phyloP scores from a whole-genome alignment of 2,797 vertebrate species.

The Sebastes reedi region DNA sequence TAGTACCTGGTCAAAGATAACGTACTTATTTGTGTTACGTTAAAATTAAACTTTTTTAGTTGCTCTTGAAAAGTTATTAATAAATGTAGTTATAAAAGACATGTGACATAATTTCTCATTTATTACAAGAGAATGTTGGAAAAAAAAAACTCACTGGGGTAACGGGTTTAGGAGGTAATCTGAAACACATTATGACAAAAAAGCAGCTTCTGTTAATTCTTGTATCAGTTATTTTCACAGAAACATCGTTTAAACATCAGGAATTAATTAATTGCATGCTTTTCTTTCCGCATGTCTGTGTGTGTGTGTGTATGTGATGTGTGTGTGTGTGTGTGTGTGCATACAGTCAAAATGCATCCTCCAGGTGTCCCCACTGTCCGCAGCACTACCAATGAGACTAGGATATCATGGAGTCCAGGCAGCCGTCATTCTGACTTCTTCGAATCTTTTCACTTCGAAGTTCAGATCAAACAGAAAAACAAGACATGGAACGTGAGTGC shows the following conservation, averaged over 20 bases:
- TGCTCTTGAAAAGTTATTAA: neutral
- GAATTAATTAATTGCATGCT: neutral
- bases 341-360: constrained; percentile 76
- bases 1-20: too few species aligned
- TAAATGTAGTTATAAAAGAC: neutral
- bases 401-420: constrained; percentile 63
- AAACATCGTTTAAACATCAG: neutral
- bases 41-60: neutral
- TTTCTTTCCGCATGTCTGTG: neutral
- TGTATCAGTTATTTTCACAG: neutral
- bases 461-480: constrained; percentile 55
- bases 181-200: neutral
- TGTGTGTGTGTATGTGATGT: neutral
- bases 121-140: neutral
- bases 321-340: neutral
- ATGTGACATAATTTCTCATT: neutral
- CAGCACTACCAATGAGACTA: constrained; percentile 16
- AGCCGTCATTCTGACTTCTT: accelerated
- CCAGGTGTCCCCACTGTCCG: constrained; percentile 57
- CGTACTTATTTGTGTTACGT: too few species aligned
- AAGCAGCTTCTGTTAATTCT: neutral
- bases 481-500: constrained; percentile 64
- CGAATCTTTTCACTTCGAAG: neutral
- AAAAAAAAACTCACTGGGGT: accelerated
- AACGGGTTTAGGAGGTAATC: neutral